Conservation (phyloP, 2,113 vertebrate species). For the Eolophus roseicapilla region DNA sequence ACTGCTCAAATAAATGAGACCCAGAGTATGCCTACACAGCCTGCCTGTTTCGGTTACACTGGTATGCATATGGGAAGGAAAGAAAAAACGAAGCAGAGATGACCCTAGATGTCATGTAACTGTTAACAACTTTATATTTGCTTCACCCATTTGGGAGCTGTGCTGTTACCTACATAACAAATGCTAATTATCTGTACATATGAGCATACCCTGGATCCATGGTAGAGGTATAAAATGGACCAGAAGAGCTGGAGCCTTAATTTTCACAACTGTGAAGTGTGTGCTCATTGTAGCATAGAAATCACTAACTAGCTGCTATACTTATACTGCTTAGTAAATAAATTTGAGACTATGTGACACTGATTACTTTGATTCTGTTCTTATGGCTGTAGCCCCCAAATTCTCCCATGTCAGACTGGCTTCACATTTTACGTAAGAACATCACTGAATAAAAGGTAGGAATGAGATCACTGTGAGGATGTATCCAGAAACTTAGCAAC, state of each 20-base stretch:
- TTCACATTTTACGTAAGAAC: background rate
- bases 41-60: background rate
- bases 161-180: background rate
- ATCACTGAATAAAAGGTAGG: background rate
- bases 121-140: background rate
- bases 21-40: fast-evolving
- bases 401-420: background rate
- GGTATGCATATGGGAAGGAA: background rate
- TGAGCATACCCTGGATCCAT: background rate
- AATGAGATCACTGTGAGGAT: background rate
- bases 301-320: background rate
- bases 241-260: background rate
- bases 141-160: background rate
- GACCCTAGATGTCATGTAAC: background rate
- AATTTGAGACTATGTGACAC: background rate
- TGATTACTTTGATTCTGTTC: background rate
- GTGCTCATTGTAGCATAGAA: background rate
- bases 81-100: background rate
- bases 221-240: background rate
- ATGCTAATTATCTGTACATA: background rate
- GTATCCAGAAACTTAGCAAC: background rate
- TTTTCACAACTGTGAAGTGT: background rate
- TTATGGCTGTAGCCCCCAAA: background rate
- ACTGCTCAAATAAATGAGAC: background rate
- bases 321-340: background rate